phyloP scores from a whole-genome alignment of 2,888 invertebrate species.

The Diabrotica balteata region DNA sequence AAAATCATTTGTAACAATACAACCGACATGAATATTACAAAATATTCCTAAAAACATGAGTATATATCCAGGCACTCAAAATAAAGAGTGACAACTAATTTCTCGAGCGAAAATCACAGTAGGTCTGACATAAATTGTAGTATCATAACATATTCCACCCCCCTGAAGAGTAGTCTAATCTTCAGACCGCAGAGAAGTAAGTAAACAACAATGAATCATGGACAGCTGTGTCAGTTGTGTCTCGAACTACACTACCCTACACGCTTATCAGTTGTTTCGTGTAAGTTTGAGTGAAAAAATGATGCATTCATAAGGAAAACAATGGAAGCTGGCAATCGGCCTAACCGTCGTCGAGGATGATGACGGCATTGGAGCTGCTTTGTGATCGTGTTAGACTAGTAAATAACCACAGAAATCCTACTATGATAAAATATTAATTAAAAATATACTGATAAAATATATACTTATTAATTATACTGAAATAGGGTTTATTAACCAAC shows the following conservation, averaged over 20 bases:
- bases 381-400: constrained; percentile 5
- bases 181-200: constrained; percentile 19
- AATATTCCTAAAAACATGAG: too few relatives aligned
- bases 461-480: too few relatives aligned
- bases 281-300: constrained; percentile 30
- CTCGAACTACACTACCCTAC: constrained; percentile 21
- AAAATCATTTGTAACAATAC: too few relatives aligned
- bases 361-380: constrained; percentile 22
- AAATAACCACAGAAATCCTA: neutral
- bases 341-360: constrained; percentile 26
- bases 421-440: too few relatives aligned
- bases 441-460: too few relatives aligned
- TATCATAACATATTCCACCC: constrained; percentile 12
- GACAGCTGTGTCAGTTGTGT: constrained; percentile 29
- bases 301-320: constrained; percentile 35
- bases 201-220: constrained; percentile 28
- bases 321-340: constrained; percentile 34
- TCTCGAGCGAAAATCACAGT: neutral
- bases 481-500: too few relatives aligned
- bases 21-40: too few relatives aligned
- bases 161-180: constrained; percentile 13
- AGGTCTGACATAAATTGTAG: constrained; percentile 9
- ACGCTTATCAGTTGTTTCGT: constrained; percentile 34
- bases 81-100: too few relatives aligned
- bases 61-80: too few relatives aligned